Evolutionary conservation across 2,797 vertebrate genomes (phyloP).

Genomic region (Gadopsis marmoratus): DNA sequence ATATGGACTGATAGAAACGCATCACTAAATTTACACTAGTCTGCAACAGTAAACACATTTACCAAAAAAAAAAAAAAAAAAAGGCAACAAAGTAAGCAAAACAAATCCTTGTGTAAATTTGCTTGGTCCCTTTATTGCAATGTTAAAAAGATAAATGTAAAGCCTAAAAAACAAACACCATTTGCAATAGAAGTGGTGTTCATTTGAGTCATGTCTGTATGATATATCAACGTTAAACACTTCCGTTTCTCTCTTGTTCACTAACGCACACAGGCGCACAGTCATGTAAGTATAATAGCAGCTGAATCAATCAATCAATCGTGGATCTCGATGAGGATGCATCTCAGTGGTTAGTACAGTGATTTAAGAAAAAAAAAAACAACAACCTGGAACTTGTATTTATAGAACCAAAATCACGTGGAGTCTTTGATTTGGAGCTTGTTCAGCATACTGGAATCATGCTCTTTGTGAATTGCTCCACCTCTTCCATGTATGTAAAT

Average conservation of each 20-base stretch:
- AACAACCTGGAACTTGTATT: conserved; percentile 88
- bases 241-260: conserved; percentile 76
- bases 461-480: conserved; percentile 83
- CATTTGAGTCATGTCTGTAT: conserved; percentile 91
- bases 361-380: conserved; percentile 67
- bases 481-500: conserved; percentile 85
- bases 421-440: conserved; percentile 85
- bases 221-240: conserved; percentile 89
- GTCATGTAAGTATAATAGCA: conserved; percentile 69
- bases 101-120: conserved; percentile 84
- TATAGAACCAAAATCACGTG: conserved; percentile 87
- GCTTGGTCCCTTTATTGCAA: conserved; percentile 88
- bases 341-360: conserved; percentile 87
- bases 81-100: conserved; percentile 43
- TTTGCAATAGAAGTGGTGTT: conserved; percentile 90
- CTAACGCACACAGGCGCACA: conserved; percentile 59
- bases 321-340: conserved; percentile 81
- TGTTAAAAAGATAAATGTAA: conserved; percentile 85
- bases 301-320: conserved; percentile 65
- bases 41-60: conserved; percentile 36
- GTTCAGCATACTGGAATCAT: conserved; percentile 86
- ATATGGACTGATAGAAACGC: conserved; percentile 89
- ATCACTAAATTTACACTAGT: conserved; percentile 29
- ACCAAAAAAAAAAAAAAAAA: conserved; percentile 34
- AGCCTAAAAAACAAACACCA: conserved; percentile 78